phyloP scores from a whole-genome alignment of 2,797 vertebrate genomes.

The Acipenser ruthenus region DNA sequence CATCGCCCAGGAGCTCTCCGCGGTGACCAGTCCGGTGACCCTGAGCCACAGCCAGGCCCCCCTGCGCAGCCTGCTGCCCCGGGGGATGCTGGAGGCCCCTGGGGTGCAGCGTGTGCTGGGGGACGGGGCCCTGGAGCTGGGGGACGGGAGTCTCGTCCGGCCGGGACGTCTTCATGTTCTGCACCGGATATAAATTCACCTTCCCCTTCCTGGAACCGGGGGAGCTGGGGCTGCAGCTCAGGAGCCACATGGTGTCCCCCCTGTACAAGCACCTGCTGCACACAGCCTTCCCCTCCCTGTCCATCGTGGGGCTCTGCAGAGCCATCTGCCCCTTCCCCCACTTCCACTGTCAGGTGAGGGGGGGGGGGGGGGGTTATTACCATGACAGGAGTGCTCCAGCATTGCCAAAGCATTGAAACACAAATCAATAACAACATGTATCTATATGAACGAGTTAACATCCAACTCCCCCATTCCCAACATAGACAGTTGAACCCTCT shows the following conservation, averaged over 20 bases:
- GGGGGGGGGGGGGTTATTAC: too few species aligned
- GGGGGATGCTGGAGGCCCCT: slow-evolving; percentile 39
- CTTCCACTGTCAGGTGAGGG: slow-evolving; percentile 60
- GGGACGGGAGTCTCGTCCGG: slow-evolving; percentile 37
- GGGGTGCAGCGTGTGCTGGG: slow-evolving; percentile 34
- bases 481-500: too few species aligned
- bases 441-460: too few species aligned
- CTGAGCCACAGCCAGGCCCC: slow-evolving; percentile 49
- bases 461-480: too few species aligned
- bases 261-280: slow-evolving; percentile 58
- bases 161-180: slow-evolving; percentile 58
- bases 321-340: slow-evolving; percentile 62
- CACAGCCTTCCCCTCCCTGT: slow-evolving; percentile 52
- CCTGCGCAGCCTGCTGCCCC: slow-evolving; percentile 40
- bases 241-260: slow-evolving; percentile 41
- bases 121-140: slow-evolving; percentile 42
- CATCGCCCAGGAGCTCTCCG: slow-evolving; percentile 59
- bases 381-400: too few species aligned
- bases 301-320: slow-evolving; percentile 63
- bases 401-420: too few species aligned
- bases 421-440: too few species aligned
- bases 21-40: slow-evolving; percentile 45
- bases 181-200: slow-evolving; percentile 65
- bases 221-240: slow-evolving; percentile 41
- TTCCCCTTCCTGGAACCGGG: slow-evolving; percentile 49